Evolutionary conservation across 2,113 vertebrate genomes (phyloP), one percentile per base, ranked within the genome.

Genomic region (Morone saxatilis): DNA sequence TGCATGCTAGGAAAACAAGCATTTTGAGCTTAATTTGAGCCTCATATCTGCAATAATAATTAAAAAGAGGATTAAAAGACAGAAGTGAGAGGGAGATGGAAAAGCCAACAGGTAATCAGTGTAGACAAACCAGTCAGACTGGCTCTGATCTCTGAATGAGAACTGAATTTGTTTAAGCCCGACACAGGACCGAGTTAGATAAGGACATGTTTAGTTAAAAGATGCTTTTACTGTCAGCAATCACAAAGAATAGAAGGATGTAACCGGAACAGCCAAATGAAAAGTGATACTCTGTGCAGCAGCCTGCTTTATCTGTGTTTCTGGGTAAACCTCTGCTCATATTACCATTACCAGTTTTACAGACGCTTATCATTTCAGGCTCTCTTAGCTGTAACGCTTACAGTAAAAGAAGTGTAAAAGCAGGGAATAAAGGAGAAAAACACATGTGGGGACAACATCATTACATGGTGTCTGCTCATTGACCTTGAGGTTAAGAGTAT

Each of bases 1-100:
- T 97, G 97, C 96, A 94, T 97, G 96, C 89, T 97, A 95, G 96
- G 96, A 98, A 98, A 98, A 97, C 97, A 97, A 98, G 97, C 96
- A 97, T 98, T 98, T 97, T 97, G 97, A 96, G 94, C 97, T 96
- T 96, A 92, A 93, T 94, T 94, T 94, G 92, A 94, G 93, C 92
- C 93, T 93, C 93, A 92, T 94, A 94, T 94, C 94, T 94, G 91
- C 90, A 93, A 93, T 93, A 93, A 92, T 94, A 94, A 95, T 95
- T 95, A 95, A 95, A 93, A 95, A 94, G 92, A 92, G 94, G 93
- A 94, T 95, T 94, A 94, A 93, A 93, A 92, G 93, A 92, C 91
- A 95, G 92, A 91, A 93, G 92, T 93, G 92, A 92, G 86, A 88
- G 78, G 87, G 76, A 94, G 88, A 88, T 17, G 8, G 81, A 84